Evolutionary conservation across 2,113 vertebrate species (phyloP).

Genomic region (Chroicocephalus ridibundus): DNA sequence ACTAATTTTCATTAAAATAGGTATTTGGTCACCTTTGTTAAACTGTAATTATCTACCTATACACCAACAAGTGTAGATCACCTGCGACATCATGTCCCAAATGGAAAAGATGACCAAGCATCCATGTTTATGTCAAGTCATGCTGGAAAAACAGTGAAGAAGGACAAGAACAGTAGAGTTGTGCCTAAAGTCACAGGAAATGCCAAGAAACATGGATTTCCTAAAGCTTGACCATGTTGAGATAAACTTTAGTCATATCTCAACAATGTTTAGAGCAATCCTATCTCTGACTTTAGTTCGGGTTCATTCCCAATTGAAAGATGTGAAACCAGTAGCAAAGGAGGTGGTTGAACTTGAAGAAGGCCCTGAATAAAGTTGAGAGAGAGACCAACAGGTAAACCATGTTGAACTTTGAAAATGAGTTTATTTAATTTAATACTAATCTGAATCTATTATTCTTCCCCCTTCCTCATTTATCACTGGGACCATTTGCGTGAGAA

Average conservation of each 20-base stretch:
- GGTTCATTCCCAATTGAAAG: neutral
- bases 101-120: neutral
- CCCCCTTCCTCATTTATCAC: neutral
- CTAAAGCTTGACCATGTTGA: neutral
- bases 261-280: neutral
- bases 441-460: neutral
- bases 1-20: neutral
- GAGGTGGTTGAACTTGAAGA: neutral
- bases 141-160: neutral
- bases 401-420: neutral
- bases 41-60: neutral
- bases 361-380: neutral
- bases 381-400: neutral
- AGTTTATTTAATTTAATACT: neutral
- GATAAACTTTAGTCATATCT: neutral
- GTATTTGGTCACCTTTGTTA: neutral
- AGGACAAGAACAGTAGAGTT: neutral
- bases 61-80: neutral
- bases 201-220: neutral
- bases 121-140: neutral
- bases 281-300: neutral
- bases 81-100: accelerated
- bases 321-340: neutral
- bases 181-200: neutral
- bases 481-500: neutral